A percentile compares a stretch with the other conserved stretches of the same genome.
Evolutionary conservation across 2,113 vertebrate genomes (phyloP).

Genomic region (Canis aureus): DNA sequence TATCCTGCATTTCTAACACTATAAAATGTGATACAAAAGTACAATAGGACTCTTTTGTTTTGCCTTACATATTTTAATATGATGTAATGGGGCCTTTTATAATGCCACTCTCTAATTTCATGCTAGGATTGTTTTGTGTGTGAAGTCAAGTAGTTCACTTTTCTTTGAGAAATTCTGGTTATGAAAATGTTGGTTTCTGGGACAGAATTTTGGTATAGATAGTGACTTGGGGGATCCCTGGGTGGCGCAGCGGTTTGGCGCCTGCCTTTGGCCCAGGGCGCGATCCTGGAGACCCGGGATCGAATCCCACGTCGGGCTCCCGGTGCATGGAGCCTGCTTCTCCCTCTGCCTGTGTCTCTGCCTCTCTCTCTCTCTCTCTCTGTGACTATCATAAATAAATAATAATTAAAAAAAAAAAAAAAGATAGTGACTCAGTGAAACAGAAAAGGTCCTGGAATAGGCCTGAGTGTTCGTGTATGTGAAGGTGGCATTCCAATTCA

Average conservation of each 20-base stretch:
- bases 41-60: background rate
- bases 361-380: too few relatives aligned
- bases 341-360: too few relatives aligned
- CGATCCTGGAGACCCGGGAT: too few relatives aligned
- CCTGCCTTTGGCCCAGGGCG: too few relatives aligned
- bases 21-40: background rate
- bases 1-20: background rate
- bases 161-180: background rate
- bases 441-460: background rate
- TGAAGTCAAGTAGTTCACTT: background rate
- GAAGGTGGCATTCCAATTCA: background rate
- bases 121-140: background rate
- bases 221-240: background rate
- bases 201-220: background rate
- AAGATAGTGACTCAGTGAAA: background rate
- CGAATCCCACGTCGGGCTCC: too few relatives aligned
- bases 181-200: background rate
- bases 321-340: too few relatives aligned
- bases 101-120: background rate
- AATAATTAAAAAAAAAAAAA: too few relatives aligned
- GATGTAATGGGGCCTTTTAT: background rate
- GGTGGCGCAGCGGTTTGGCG: too few relatives aligned
- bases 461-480: background rate
- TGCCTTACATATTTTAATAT: background rate
- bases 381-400: too few relatives aligned